Evolutionary conservation across 2,113 vertebrate genomes (phyloP), one percentile per base, ranked within the genome.

Genomic region (Mesoclemmys tuberculata): DNA sequence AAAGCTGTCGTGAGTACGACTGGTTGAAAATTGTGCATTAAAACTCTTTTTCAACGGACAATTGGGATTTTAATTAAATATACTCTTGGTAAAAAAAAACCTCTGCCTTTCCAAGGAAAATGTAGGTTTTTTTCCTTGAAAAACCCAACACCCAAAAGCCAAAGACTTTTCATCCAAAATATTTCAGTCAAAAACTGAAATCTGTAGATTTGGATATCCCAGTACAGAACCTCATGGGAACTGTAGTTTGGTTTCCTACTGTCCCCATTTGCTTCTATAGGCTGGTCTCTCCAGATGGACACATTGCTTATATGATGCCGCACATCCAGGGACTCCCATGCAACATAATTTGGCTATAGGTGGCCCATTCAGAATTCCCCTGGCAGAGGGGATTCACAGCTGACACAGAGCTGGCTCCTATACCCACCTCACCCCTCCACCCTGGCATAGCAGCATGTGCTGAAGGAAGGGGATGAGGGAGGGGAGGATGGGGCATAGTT

Each of bases 1-100:
- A n/a, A 35, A 35, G 14, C 18, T 35, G 31, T 38, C 8, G 16
- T 68, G 16, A 68, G 64, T 19, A n/a, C 19, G 8, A 18, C 9
- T 71, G n/a, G 35, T 71, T 71, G 64, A 21, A 71, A 71, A 71
- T 38, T 71, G 19, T 38, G 64, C 64, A 38, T 71, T 8, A 22
- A 35, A 38, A 89, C 38, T 84, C 5, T 38, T 35, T 85, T 96
- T 92, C 68, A n/a, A 96, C 74, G 90, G 64, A 71, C 93, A 96
- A 87, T 2, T 49, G 12, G 82, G 77, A 84, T 94, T 82, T 90
- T 85, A 80, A 93, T 84, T 51, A 96, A 96, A 87, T 54, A 75
- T 27, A 87, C 94, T 96, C 95, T 96, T 94, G 61, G 16, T 68
- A 16, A n/a, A 68, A 88, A 85, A 88, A 51, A 86, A 79, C 92